These are phyloP conservation scores for Amitus sp. DNA, from an alignment of 2,888 invertebrate genomes.

Conservation along the genomic window DNA sequence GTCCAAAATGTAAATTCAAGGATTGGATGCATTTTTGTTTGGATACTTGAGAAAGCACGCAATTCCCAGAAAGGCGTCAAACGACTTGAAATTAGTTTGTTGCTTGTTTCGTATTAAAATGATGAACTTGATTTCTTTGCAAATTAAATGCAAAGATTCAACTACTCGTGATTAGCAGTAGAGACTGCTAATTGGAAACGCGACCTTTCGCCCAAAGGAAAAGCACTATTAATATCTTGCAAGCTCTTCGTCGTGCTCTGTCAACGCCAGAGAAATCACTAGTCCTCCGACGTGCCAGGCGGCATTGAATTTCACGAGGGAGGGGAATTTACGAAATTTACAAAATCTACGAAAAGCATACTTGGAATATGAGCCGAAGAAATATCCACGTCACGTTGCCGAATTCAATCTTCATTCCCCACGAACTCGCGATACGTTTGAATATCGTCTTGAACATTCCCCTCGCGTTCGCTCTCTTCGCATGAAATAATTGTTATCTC, in stretches of 20 bases:
- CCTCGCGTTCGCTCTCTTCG: not conserved
- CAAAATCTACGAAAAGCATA: not conserved
- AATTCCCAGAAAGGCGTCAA: too few relatives aligned
- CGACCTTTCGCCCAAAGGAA: not conserved
- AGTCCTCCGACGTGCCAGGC: not conserved
- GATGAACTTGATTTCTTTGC: not conserved
- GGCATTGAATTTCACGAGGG: not conserved
- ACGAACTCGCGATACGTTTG: not conserved
- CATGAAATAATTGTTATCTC: not conserved
- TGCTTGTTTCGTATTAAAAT: not conserved
- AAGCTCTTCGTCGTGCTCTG: not conserved
- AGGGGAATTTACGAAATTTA: not conserved
- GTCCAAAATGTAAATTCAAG: too few relatives aligned
- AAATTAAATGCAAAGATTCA: not conserved
- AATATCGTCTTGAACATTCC: not conserved
- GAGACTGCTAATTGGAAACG: not conserved
- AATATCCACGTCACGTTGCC: not conserved
- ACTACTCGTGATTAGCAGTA: not conserved
- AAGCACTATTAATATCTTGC: not conserved
- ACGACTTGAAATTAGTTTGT: too few relatives aligned
- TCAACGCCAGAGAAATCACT: conserved; percentile 1
- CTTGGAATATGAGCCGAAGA: not conserved
- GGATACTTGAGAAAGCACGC: too few relatives aligned
- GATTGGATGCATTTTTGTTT: too few relatives aligned
- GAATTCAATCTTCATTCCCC: not conserved